A percentile compares a stretch with the other conserved stretches of the same genome.
These are phyloP conservation scores for Hemitrygon akajei DNA, from an alignment of 2,797 vertebrate genomes.

Conservation along the genomic window DNA sequence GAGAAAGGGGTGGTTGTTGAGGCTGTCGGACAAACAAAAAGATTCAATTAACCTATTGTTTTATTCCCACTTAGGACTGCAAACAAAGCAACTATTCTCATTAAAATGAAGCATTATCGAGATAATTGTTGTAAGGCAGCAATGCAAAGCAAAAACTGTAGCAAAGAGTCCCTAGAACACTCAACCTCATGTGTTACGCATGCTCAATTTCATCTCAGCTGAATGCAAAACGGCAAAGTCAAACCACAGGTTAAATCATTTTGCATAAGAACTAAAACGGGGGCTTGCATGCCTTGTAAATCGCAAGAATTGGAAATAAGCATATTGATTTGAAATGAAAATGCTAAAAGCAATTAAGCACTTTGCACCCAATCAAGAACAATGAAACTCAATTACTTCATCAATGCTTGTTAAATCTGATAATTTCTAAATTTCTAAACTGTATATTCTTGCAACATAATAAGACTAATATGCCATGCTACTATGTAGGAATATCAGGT, in stretches of 20 bases:
- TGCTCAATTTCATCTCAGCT: background rate
- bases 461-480: background rate
- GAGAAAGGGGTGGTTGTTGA: constrained; percentile 66
- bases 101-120: background rate
- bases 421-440: background rate
- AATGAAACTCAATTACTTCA: background rate
- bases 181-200: background rate
- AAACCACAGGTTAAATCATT: background rate
- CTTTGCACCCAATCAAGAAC: background rate
- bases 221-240: background rate
- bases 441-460: background rate
- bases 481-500: background rate
- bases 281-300: background rate
- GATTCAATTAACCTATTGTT: background rate
- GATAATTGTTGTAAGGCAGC: background rate
- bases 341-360: background rate
- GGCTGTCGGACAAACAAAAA: constrained; percentile 54
- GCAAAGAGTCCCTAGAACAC: background rate
- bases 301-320: background rate
- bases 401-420: background rate
- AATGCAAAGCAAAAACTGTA: background rate
- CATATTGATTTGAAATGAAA: background rate
- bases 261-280: background rate
- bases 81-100: background rate
- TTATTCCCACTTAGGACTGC: background rate